Percentiles rank a stretch among this genome's conserved stretches.
phyloP scores from a whole-genome alignment of 2,113 vertebrate genomes.

The Lampris megalopsis region DNA sequence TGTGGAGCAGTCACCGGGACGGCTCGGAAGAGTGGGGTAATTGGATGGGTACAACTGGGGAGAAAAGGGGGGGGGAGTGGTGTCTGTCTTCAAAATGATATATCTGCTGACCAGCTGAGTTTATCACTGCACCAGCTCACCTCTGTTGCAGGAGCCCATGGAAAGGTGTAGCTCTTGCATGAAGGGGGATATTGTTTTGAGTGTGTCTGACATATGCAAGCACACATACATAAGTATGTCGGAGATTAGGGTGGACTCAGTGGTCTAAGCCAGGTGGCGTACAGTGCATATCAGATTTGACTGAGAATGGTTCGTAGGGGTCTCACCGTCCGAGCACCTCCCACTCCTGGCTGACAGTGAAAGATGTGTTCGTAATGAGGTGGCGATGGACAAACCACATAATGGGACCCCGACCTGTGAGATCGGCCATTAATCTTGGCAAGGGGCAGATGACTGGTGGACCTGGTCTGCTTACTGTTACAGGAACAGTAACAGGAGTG shows the following conservation, averaged over 20 bases:
- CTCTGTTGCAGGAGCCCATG: neutral
- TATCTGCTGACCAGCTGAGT: neutral
- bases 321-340: conserved; percentile 44
- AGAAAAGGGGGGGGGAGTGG: neutral
- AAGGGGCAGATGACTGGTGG: conserved; percentile 65
- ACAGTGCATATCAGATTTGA: conserved; percentile 62
- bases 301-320: conserved; percentile 40
- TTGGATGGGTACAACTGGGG: neutral
- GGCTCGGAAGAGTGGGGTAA: too few relatives aligned
- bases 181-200: conserved; percentile 5
- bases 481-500: conserved; percentile 63
- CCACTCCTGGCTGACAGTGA: conserved; percentile 69
- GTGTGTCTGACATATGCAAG: conserved; percentile 19
- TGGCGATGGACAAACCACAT: conserved; percentile 77
- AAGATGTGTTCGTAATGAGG: conserved; percentile 77
- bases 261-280: conserved; percentile 47
- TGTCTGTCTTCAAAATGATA: neutral
- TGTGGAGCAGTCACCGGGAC: too few relatives aligned
- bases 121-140: neutral
- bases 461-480: conserved; percentile 75
- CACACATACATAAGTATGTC: neutral
- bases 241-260: conserved; percentile 25
- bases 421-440: conserved; percentile 76
- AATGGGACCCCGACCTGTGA: conserved; percentile 78
- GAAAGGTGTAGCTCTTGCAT: conserved; percentile 2